Evolutionary conservation across 2,888 invertebrate species (phyloP).

Genomic region (Anorthoa munda): DNA sequence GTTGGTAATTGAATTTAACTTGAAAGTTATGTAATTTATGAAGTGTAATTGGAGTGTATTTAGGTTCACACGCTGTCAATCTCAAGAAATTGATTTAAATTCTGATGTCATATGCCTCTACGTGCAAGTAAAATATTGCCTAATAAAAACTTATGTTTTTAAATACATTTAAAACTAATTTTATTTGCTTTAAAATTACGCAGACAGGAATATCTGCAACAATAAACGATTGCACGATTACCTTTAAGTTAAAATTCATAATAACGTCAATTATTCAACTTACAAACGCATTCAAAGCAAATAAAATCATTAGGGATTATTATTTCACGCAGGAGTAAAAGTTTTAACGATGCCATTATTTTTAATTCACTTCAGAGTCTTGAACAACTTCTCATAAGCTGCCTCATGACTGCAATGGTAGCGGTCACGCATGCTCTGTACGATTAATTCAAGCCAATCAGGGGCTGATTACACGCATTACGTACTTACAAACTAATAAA

Average conservation of each 20-base stretch:
- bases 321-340: conserved; percentile 80
- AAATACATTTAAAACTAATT: not conserved
- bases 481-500: conserved; percentile 77
- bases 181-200: conserved; percentile 5
- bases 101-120: not conserved
- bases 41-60: not conserved
- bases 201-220: conserved; percentile 32
- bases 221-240: conserved; percentile 33
- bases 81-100: conserved; percentile 18
- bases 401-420: conserved; percentile 83
- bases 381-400: conserved; percentile 85
- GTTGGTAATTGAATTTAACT: conserved; percentile 52
- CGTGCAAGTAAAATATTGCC: not conserved
- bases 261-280: conserved; percentile 63
- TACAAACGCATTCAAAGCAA: conserved; percentile 71
- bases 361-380: conserved; percentile 84
- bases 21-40: conserved; percentile 48
- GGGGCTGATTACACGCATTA: conserved; percentile 90
- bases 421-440: conserved; percentile 88
- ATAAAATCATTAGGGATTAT: conserved; percentile 72
- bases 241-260: conserved; percentile 39
- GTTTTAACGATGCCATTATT: conserved; percentile 89
- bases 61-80: conserved; percentile 54
- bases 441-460: conserved; percentile 91
- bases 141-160: not conserved